Evolutionary conservation across 1,140 invertebrate genomes (phyloP).

Genomic region (Chironomus striatipennis): DNA sequence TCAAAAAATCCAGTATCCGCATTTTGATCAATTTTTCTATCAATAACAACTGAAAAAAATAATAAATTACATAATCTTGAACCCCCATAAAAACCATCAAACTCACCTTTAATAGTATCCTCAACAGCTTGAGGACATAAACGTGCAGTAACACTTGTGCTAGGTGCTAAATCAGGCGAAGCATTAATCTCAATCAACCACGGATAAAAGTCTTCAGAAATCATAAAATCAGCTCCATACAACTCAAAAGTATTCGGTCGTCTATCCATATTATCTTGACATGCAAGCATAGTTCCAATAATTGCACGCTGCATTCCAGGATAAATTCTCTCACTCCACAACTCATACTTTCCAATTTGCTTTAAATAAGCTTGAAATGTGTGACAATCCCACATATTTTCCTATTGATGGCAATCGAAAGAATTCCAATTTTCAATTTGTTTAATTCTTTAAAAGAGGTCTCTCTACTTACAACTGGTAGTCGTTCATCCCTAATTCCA

Average conservation of each 20-base stretch:
- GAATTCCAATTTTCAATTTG: constrained; percentile 16
- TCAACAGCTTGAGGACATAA: constrained; percentile 81
- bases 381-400: constrained; percentile 84
- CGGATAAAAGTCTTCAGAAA: constrained; percentile 77
- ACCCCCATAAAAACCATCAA: too few relatives aligned
- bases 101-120: constrained; percentile 85
- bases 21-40: constrained; percentile 22
- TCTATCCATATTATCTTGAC: constrained; percentile 77
- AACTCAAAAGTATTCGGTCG: constrained; percentile 79
- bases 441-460: neutral
- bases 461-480: constrained; percentile 72
- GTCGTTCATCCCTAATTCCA: constrained; percentile 56
- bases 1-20: constrained; percentile 16
- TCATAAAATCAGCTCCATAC: constrained; percentile 90
- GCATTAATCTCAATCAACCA: constrained; percentile 95
- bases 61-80: too few relatives aligned
- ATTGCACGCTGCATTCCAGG: constrained; percentile 84
- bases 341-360: constrained; percentile 60
- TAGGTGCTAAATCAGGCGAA: constrained; percentile 81
- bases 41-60: constrained; percentile 26
- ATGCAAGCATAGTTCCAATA: constrained; percentile 74
- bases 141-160: constrained; percentile 77
- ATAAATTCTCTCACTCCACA: constrained; percentile 75
- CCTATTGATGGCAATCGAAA: constrained; percentile 46
- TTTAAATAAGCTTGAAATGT: constrained; percentile 64